Evolutionary conservation across 2,797 vertebrate species (phyloP), one percentile per base, ranked within the genome.

Genomic region (Furcifer pardalis): DNA sequence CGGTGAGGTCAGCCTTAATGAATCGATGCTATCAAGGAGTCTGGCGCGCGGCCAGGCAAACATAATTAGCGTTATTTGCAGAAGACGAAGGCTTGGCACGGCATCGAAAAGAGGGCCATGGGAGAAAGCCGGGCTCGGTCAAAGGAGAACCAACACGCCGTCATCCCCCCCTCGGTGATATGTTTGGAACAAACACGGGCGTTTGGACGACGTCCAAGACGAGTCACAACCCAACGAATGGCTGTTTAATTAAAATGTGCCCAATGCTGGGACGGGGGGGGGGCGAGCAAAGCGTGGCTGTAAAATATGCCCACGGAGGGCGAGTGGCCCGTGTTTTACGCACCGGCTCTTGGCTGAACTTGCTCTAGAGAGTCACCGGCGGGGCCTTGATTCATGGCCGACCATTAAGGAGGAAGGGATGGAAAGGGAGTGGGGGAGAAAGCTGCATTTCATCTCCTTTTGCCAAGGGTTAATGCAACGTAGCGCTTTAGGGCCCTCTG

Each of bases 201-300:
- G n/a, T n/a, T n/a, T n/a, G n/a, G n/a, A n/a, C n/a, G n/a, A n/a
- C 49, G 87, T 94, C 94, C 95, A 95, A 93, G 74, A 49, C 79
- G 60, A 83, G 91, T 25, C 90, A 87, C 86, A 87, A 84, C 92
- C 92, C 91, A 25, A 79, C 27, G 30, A 91, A 91, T 40, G 89
- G 88, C 86, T 81, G 30, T 86, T 94, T 96, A 95, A 95, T 96
- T 95, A 94, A 93, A 89, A 92, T 84, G 88, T 87, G 72, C 35
- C 7, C 30, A 0, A 76, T 75, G 44, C 91, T 88, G 37, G 1
- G n/a, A 87, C 87, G n/a, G n/a, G n/a, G n/a, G n/a, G n/a, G n/a
- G n/a, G n/a, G n/a, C n/a, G 85, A 87, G 1, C 86, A 73, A 82
- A 92, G 74, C 13, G 21, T 2, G 0, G 83, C 35, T 42, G 84